Conservation (phyloP, 2,888 invertebrate species). For the Idaea dimidiata region DNA sequence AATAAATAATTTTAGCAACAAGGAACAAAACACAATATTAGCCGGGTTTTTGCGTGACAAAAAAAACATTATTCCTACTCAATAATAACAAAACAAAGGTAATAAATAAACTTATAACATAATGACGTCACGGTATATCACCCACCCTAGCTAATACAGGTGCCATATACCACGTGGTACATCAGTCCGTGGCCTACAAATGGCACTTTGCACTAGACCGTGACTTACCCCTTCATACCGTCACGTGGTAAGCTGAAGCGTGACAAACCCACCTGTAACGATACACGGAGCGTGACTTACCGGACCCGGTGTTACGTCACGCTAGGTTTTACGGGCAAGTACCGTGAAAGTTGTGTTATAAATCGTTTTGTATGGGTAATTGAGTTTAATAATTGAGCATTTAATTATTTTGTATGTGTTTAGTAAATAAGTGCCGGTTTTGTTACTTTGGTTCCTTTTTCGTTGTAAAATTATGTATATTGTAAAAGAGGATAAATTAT, state of each 20-base stretch:
- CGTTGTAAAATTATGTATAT: too few species aligned
- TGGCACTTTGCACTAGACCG: neutral
- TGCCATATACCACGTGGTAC: constrained; percentile 3
- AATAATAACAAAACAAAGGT: too few species aligned
- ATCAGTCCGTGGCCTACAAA: neutral
- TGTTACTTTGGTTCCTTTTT: too few species aligned
- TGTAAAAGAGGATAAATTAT: too few species aligned
- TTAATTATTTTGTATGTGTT: too few species aligned
- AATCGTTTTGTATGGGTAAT: neutral
- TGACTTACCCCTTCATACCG: neutral
- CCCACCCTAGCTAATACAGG: constrained; percentile 13
- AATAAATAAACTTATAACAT: too few species aligned
- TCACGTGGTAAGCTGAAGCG: constrained; percentile 38
- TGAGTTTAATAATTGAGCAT: neutral
- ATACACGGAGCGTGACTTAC: constrained; percentile 25
- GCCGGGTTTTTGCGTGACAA: too few species aligned
- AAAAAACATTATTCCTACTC: too few species aligned
- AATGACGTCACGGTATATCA: constrained; percentile 15
- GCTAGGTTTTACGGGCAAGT: constrained; percentile 61
- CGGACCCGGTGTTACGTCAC: constrained; percentile 41
- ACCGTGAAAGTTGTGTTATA: constrained; percentile 44
- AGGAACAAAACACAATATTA: too few species aligned
- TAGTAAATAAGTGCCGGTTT: too few species aligned
- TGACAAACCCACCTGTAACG: constrained; percentile 36
- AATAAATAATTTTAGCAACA: too few species aligned